phyloP scores from a whole-genome alignment of 2,888 invertebrate genomes.

The Steromphala cineraria region DNA sequence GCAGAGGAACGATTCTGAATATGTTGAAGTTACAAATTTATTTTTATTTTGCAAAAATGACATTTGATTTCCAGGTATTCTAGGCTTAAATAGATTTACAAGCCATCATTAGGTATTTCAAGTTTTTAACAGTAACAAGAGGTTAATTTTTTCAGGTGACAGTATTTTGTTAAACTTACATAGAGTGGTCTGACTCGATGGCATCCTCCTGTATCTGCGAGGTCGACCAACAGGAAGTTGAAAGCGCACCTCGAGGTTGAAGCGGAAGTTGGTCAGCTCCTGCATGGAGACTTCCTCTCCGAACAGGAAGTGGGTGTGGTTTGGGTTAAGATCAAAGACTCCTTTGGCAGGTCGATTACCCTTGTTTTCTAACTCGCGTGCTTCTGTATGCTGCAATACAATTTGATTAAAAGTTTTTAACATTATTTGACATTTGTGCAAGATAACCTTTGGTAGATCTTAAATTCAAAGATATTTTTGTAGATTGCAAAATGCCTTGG shows the following conservation, averaged over 20 bases:
- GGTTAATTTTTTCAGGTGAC: too few relatives aligned
- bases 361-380: slow-evolving; percentile 43
- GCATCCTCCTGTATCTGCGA: slow-evolving; percentile 32
- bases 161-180: slow-evolving; percentile 14
- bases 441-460: too few relatives aligned
- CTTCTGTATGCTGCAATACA: slow-evolving; percentile 21
- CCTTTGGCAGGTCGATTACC: slow-evolving; percentile 44
- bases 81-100: too few relatives aligned
- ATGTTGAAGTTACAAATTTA: too few relatives aligned
- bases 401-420: not conserved
- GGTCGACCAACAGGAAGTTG: slow-evolving; percentile 45
- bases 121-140: too few relatives aligned
- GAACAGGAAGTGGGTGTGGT: slow-evolving; percentile 73
- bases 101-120: too few relatives aligned
- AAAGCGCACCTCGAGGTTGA: slow-evolving; percentile 55
- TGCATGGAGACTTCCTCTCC: slow-evolving; percentile 58
- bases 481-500: too few relatives aligned
- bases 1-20: too few relatives aligned
- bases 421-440: not conserved
- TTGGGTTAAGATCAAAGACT: slow-evolving; percentile 68
- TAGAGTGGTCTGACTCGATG: slow-evolving; percentile 21
- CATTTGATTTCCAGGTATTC: too few relatives aligned
- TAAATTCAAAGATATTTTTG: too few relatives aligned
- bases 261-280: slow-evolving; percentile 45
- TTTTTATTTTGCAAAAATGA: too few relatives aligned